Evolutionary conservation across 2,113 vertebrate species (phyloP).

Genomic region (Phrynosoma platyrhinos): DNA sequence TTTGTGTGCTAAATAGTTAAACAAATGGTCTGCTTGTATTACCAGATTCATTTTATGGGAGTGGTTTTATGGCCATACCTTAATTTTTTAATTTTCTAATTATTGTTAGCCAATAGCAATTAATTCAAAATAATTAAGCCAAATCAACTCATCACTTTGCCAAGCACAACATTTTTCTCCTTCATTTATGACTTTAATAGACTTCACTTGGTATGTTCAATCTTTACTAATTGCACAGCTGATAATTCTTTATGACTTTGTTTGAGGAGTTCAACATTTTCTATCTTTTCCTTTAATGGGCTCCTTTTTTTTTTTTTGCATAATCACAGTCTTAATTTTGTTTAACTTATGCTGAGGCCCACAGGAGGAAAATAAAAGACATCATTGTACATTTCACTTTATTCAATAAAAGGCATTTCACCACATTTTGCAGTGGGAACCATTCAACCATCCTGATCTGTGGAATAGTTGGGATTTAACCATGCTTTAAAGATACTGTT

Average conservation of each 20-base stretch:
- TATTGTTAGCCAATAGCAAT: constrained; percentile 62
- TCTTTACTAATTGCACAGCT: constrained; percentile 70
- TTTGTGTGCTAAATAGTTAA: constrained; percentile 10
- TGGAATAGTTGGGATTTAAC: constrained; percentile 63
- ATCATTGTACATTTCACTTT: constrained; percentile 65
- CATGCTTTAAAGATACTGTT: constrained; percentile 49
- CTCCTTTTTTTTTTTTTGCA: constrained; percentile 50
- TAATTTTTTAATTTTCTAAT: constrained; percentile 57
- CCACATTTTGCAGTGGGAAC: constrained; percentile 58
- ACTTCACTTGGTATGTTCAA: constrained; percentile 58
- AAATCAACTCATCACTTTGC: constrained; percentile 61
- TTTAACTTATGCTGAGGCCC: constrained; percentile 68
- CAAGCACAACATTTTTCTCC: constrained; percentile 63
- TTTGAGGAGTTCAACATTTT: constrained; percentile 59
- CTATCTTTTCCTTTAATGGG: constrained; percentile 54
- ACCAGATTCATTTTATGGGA: constrained; percentile 38
- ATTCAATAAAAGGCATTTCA: constrained; percentile 62
- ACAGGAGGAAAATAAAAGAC: constrained; percentile 70
- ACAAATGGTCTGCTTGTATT: constrained; percentile 10
- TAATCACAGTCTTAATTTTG: constrained; percentile 74
- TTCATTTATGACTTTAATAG: constrained; percentile 75
- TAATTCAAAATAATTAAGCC: constrained; percentile 68
- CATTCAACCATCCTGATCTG: constrained; percentile 59
- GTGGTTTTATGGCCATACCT: constrained; percentile 45
- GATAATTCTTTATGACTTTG: constrained; percentile 68